Conservation (phyloP, 1,140 invertebrate genomes). For the Lasioglossum albipes region DNA sequence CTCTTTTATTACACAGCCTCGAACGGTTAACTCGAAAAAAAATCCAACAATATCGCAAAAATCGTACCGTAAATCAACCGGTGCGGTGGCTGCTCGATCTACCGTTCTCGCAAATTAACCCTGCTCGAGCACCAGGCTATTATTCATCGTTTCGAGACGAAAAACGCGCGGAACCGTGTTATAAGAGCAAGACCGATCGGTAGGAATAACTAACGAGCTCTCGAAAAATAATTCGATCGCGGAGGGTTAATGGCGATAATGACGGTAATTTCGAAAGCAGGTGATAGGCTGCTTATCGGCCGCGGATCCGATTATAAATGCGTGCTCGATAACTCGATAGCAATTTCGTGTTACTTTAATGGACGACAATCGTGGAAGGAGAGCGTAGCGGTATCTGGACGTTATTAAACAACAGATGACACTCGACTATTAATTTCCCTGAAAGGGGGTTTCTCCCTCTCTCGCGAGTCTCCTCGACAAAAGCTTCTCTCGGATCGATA, state of each 20-base stretch:
- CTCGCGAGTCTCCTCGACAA: background rate
- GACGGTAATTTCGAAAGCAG: conserved; percentile 43
- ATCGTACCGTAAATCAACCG: background rate
- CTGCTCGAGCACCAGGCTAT: no score
- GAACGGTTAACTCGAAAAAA: background rate
- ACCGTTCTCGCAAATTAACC: no score
- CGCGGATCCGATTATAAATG: conserved; percentile 49
- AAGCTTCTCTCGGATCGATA: background rate
- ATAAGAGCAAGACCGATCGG: no score
- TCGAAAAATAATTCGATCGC: conserved; percentile 26
- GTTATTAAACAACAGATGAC: conserved; percentile 47
- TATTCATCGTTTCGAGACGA: no score
- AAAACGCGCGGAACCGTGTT: no score
- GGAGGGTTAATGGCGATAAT: conserved; percentile 41
- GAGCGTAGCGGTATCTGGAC: conserved; percentile 21
- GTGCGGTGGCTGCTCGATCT: no score
- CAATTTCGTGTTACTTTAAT: conserved; percentile 49
- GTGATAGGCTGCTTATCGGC: conserved; percentile 37
- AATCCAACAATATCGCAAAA: background rate
- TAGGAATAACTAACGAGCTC: background rate
- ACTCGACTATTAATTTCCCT: conserved; percentile 34
- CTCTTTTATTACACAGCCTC: background rate
- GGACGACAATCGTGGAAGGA: conserved; percentile 34
- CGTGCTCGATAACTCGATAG: conserved; percentile 48
- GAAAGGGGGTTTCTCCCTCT: background rate